Conservation (phyloP, 1,140 invertebrate genomes). For the Heliconius nattereri region DNA sequence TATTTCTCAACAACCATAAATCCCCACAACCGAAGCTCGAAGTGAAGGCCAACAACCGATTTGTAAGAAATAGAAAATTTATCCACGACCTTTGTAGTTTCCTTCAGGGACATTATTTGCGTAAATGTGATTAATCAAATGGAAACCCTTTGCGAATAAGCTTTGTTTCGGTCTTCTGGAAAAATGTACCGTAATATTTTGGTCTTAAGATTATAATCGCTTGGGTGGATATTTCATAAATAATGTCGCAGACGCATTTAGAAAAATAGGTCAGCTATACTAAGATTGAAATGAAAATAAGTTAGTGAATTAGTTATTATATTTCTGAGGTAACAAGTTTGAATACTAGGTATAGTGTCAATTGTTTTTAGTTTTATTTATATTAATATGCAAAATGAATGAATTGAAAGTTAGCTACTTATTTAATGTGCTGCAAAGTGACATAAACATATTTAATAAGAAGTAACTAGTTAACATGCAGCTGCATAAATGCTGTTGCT, state of each 20-base stretch:
- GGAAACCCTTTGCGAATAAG: conserved; percentile 42
- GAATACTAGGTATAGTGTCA: background rate
- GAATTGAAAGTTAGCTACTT: no score
- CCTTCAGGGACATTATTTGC: conserved; percentile 45
- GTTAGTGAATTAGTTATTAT: background rate
- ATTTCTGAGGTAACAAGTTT: background rate
- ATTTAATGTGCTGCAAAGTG: no score
- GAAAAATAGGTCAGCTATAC: conserved; percentile 44
- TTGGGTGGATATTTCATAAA: conserved; percentile 24
- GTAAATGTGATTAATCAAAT: conserved; percentile 52
- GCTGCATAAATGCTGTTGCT: no score
- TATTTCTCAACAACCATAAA: conserved; percentile 13
- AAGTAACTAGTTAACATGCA: no score
- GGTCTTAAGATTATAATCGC: conserved; percentile 30
- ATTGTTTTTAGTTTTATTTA: background rate
- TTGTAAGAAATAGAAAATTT: conserved; percentile 20
- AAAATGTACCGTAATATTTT: conserved; percentile 31
- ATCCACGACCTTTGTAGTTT: conserved; percentile 37
- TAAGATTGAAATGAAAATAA: conserved; percentile 30
- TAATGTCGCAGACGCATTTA: conserved; percentile 41
- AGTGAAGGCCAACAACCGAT: conserved; percentile 1
- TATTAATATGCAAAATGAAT: no score
- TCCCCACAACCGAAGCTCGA: background rate
- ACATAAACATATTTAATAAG: no score
- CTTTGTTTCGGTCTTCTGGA: background rate